A percentile compares a stretch with the other conserved stretches of the same genome.
Evolutionary conservation across 2,888 invertebrate genomes (phyloP).

Genomic region (Erebia epiphron): DNA sequence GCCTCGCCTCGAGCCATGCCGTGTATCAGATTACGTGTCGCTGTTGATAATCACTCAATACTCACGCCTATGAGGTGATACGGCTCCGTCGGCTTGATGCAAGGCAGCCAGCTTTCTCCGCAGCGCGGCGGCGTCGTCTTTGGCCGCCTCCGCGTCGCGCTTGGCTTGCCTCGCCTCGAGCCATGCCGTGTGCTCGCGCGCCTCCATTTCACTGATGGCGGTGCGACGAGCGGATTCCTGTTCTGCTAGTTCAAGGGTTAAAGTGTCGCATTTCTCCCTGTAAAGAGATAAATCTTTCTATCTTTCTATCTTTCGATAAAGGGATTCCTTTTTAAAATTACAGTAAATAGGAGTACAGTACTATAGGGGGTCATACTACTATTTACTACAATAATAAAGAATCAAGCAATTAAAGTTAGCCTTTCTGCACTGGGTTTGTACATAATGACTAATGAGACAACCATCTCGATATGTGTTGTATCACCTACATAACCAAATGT

Average conservation of each 20-base stretch:
- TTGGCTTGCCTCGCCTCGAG: conserved; percentile 91
- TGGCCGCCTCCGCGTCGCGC: conserved; percentile 90
- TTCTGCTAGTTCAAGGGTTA: conserved; percentile 93
- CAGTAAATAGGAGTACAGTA: not conserved
- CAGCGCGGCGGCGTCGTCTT: conserved; percentile 67
- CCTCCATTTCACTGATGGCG: conserved; percentile 90
- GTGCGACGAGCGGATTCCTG: conserved; percentile 87
- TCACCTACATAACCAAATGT: too few relatives aligned
- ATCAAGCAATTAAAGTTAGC: too few relatives aligned
- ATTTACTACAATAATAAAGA: too few relatives aligned
- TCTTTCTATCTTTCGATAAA: too few relatives aligned
- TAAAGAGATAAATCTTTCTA: too few relatives aligned
- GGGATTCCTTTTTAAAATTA: not conserved
- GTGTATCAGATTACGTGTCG: conserved; percentile 80
- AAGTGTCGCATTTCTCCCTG: conserved; percentile 85
- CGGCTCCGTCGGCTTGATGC: conserved; percentile 53
- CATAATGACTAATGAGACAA: too few relatives aligned
- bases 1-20: conserved; percentile 92
- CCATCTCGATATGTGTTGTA: too few relatives aligned
- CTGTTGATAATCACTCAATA: conserved; percentile 6
- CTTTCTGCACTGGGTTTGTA: too few relatives aligned
- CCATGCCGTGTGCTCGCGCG: conserved; percentile 94
- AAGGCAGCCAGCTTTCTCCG: conserved; percentile 64
- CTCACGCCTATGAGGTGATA: conserved; percentile 59
- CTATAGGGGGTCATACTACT: too few relatives aligned